Evolutionary conservation across 2,113 vertebrate genomes (phyloP), one percentile per base, ranked within the genome.

Genomic region (Calidris pugnax): DNA sequence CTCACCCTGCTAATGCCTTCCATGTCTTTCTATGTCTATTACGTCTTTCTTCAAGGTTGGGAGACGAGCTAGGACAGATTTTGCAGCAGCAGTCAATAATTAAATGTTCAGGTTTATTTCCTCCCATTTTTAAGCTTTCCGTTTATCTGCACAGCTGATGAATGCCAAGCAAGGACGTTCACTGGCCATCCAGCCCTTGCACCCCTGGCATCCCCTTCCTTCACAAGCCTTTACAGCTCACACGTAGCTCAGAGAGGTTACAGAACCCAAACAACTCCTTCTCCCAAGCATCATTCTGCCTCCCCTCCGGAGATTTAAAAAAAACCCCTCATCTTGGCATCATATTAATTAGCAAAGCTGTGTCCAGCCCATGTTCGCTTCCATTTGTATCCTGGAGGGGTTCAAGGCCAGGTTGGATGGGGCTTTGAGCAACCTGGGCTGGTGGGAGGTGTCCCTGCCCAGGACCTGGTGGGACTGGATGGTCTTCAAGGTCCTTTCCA

Each of bases 201-300:
- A 85, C 23, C 18, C 21, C 12, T 14, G 10, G 10, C 55, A 35
- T 33, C n/a, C 26, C 51, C 24, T 55, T 85, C 63, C 76, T 73
- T 59, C 9, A 0, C 83, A 55, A 88, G 26, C 56, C 41, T 81
- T 37, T 43, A 18, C 35, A 66, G 35, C 56, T 79, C 76, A 77
- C 35, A 26, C 0, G 0, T 45, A 51, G 28, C 66, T 82, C 43
- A 35, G 37, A 3, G 3, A 30, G 35, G 21, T 39, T 60, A n/a
- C 35, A 83, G 79, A 79, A 53, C 30, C 45, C 67, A 76, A 50
- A 60, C 0, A 1, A 50, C n/a, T 88, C 57, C 22, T 86, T 7
- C 67, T 53, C 18, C 3, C 4, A 43, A 79, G 59, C 63, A 59
- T 28, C 5, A 28, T 53, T 80, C 27, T 0, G 0, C 26, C 28